Conservation (phyloP, 2,888 invertebrate species). For the Pemphredon lugubris region DNA sequence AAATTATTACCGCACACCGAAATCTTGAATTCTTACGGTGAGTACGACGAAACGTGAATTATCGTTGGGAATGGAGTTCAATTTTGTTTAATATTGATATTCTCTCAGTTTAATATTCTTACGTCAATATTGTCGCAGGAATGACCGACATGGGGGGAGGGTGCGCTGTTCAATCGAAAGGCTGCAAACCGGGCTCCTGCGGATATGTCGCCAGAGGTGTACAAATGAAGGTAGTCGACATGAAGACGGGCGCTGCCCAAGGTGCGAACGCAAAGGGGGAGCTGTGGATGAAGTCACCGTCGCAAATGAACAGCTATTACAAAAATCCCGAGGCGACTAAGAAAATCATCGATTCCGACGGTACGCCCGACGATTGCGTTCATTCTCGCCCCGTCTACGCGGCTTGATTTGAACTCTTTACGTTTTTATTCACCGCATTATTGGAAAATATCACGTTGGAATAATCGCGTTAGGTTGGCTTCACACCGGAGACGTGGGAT, state of each 20-base stretch:
- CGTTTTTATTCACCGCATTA: too few species aligned
- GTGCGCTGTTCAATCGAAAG: constrained; percentile 16
- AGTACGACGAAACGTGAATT: not conserved
- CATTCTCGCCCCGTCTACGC: too few species aligned
- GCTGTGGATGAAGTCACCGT: constrained; percentile 44
- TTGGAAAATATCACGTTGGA: not conserved
- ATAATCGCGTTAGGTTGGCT: constrained; percentile 64
- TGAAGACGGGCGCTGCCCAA: constrained; percentile 52
- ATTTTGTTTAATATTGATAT: too few species aligned
- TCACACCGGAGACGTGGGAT: constrained; percentile 71
- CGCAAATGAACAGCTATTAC: constrained; percentile 58
- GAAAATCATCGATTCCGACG: constrained; percentile 57
- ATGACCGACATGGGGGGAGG: constrained; percentile 51
- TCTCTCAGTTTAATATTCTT: not conserved
- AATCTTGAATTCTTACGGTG: constrained; percentile 66
- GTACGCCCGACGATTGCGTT: constrained; percentile 34
- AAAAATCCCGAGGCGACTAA: constrained; percentile 54
- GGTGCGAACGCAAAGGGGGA: constrained; percentile 59
- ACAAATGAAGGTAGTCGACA: constrained; percentile 59
- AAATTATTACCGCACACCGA: constrained; percentile 51
- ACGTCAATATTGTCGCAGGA: constrained; percentile 18
- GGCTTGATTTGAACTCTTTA: too few species aligned
- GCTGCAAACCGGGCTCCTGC: constrained; percentile 50
- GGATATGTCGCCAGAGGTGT: constrained; percentile 47
- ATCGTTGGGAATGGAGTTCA: too few species aligned